These are phyloP conservation scores for Monopis laevigella DNA, from an alignment of 2,888 invertebrate genomes.

Conservation along the genomic window DNA sequence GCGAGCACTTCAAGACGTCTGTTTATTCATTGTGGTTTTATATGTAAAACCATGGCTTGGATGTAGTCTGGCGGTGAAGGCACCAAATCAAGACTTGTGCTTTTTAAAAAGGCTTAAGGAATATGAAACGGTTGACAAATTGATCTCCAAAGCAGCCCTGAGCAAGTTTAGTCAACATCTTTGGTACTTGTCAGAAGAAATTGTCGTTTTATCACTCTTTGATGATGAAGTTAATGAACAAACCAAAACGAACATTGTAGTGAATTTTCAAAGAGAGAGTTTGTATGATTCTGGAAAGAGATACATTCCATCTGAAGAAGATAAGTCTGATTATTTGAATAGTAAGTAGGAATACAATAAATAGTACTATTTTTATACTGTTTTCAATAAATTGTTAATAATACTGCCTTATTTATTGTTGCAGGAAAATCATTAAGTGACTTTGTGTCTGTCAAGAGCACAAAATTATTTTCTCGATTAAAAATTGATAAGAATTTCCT, in stretches of 20 bases:
- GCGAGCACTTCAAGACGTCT: conserved; percentile 4
- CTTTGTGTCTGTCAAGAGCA: conserved; percentile 17
- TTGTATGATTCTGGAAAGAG: conserved; percentile 16
- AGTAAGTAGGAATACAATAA: conserved; percentile 7
- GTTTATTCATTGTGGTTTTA: conserved; percentile 8
- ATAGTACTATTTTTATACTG: conserved; percentile 8
- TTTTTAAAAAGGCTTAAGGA: conserved; percentile 13
- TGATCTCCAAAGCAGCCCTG: conserved; percentile 17
- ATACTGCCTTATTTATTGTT: conserved; percentile 14
- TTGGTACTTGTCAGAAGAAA: conserved; percentile 18
- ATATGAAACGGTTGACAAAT: conserved; percentile 16
- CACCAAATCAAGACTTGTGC: conserved; percentile 14
- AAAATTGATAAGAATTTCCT: conserved; percentile 14
- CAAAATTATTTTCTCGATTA: conserved; percentile 14
- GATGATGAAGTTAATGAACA: conserved; percentile 16
- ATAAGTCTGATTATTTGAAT: conserved; percentile 15
- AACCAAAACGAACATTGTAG: conserved; percentile 16
- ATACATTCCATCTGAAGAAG: conserved; percentile 19
- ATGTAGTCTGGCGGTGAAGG: conserved; percentile 12
- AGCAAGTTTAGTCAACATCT: conserved; percentile 18
- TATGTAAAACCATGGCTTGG: conserved; percentile 5
- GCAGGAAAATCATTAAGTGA: conserved; percentile 16
- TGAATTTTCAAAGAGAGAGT: conserved; percentile 18
- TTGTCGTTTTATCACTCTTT: conserved; percentile 16
- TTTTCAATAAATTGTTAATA: conserved; percentile 1